These are phyloP conservation scores for Stichodactyla mertensii DNA, from an alignment of 64 coral and sea anemone genomes.

Conservation along the genomic window DNA sequence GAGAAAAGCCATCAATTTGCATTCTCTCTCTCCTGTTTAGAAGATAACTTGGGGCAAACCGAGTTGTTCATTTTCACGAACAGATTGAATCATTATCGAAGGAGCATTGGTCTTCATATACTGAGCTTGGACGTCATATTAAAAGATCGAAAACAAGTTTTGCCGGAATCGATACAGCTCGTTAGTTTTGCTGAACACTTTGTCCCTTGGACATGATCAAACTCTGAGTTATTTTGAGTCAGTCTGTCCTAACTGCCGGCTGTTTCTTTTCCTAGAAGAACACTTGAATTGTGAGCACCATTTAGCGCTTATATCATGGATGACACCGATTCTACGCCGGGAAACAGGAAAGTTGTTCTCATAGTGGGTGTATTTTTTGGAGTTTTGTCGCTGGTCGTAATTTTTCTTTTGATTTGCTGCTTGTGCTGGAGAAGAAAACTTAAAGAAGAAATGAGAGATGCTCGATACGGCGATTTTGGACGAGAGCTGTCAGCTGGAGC, in stretches of 20 bases:
- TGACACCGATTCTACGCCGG: not conserved
- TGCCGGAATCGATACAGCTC: too few relatives aligned
- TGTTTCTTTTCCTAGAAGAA: not conserved
- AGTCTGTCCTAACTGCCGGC: not conserved
- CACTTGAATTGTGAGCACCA: not conserved
- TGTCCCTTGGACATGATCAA: not conserved
- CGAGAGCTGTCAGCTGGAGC: slow-evolving; percentile 30
- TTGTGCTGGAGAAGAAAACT: slow-evolving; percentile 56
- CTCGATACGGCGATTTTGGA: slow-evolving; percentile 22
- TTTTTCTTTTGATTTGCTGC: slow-evolving; percentile 48
- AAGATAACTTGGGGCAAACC: not conserved
- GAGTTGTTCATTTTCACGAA: not conserved
- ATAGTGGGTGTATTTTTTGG: slow-evolving; percentile 73
- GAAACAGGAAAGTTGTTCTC: slow-evolving; percentile 18
- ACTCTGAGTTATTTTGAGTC: not conserved
- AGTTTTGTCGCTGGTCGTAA: slow-evolving; percentile 30
- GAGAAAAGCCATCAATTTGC: not conserved
- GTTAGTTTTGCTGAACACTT: not conserved
- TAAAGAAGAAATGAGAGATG: slow-evolving; percentile 28
- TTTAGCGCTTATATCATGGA: not conserved
- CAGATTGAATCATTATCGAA: not conserved
- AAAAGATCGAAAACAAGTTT: too few relatives aligned
- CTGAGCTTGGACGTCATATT: not conserved
- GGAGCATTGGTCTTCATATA: not conserved
- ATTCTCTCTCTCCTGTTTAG: not conserved